phyloP scores from a whole-genome alignment of 2,888 invertebrate species.

The Dicyrtoma fusca region DNA sequence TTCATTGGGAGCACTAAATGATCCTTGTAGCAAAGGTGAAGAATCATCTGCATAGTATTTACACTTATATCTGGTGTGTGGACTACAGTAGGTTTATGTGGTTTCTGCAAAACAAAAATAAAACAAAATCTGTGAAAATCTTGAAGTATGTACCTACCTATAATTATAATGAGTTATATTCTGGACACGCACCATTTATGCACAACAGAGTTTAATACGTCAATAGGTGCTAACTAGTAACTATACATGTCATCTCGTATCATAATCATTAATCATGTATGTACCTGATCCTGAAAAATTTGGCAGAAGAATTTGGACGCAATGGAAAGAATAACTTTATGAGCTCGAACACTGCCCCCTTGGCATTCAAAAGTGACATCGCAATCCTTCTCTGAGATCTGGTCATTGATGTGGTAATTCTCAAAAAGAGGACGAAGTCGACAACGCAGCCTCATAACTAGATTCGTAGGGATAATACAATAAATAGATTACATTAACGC shows the following conservation, averaged over 20 bases:
- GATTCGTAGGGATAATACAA: not conserved
- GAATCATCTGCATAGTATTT: constrained; percentile 46
- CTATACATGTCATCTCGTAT: not conserved
- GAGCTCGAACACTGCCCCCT: constrained; percentile 49
- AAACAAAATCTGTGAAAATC: too few species aligned
- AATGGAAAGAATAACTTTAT: constrained; percentile 53
- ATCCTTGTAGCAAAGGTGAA: constrained; percentile 50
- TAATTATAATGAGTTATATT: too few species aligned
- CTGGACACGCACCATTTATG: too few species aligned
- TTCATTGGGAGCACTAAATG: constrained; percentile 43
- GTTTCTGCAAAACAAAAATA: constrained; percentile 40
- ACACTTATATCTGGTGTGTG: constrained; percentile 48
- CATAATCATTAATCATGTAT: constrained; percentile 2
- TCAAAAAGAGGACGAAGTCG: constrained; percentile 48
- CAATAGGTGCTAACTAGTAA: too few species aligned
- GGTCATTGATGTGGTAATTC: constrained; percentile 42
- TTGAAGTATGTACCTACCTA: too few species aligned
- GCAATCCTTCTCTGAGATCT: constrained; percentile 45
- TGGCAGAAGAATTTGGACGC: constrained; percentile 50
- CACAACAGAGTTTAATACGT: not conserved
- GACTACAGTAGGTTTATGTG: constrained; percentile 44
- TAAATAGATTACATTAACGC: not conserved
- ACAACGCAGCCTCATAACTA: constrained; percentile 44
- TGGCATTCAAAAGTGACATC: constrained; percentile 52
- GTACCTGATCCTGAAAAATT: constrained; percentile 53